Percentiles rank a stretch among this genome's conserved stretches.
These are phyloP conservation scores for Caenorhabditis latens DNA, from an alignment of 1,140 invertebrate genomes.

Conservation along the genomic window DNA sequence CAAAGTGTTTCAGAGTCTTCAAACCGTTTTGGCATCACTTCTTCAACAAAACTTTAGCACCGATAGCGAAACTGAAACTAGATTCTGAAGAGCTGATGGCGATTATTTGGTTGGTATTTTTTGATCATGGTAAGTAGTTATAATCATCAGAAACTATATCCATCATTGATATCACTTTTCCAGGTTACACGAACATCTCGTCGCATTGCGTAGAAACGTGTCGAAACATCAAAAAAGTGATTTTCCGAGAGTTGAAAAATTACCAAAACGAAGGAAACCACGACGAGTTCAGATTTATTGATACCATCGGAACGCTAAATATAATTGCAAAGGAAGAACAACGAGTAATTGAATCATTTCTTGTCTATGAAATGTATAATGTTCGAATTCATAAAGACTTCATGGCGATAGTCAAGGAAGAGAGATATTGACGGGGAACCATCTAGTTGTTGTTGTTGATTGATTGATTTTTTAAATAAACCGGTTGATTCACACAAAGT, in stretches of 20 bases:
- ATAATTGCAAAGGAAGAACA: background rate
- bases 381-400: background rate
- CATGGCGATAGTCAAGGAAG: background rate
- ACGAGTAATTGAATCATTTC: background rate
- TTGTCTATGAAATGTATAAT: background rate
- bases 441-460: no score
- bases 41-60: background rate
- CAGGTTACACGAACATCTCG: background rate
- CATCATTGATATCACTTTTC: background rate
- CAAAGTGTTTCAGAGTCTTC: background rate
- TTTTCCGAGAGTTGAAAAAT: background rate
- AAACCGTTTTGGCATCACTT: background rate
- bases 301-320: background rate
- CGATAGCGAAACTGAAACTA: background rate
- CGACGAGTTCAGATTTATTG: background rate
- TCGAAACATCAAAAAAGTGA: slow-evolving; percentile 10
- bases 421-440: background rate
- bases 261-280: background rate
- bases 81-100: background rate
- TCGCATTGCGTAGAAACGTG: background rate
- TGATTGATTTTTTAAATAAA: no score
- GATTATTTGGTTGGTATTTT: background rate
- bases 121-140: background rate
- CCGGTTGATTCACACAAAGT: no score
- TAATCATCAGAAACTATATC: background rate